Percentiles rank a stretch among this genome's conserved stretches.
These are phyloP conservation scores for Augiades crinisus DNA, from an alignment of 2,888 invertebrate species.

Conservation along the genomic window DNA sequence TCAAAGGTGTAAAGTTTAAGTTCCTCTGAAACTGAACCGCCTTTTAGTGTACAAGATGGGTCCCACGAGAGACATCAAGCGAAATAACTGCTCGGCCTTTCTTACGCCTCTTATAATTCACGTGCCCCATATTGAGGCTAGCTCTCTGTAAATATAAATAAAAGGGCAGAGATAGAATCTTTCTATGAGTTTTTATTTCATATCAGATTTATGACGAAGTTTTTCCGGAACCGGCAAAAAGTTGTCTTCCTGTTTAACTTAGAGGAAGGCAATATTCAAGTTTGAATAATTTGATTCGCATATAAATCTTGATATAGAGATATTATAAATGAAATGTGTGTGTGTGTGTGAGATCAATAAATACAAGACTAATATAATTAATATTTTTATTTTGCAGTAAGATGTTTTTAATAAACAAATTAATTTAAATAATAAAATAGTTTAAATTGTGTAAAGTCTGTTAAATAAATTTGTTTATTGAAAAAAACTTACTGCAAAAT, in stretches of 20 bases:
- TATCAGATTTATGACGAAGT: not conserved
- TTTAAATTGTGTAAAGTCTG: no score
- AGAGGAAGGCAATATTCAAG: no score
- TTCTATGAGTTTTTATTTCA: not conserved
- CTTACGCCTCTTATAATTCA: conserved; percentile 28
- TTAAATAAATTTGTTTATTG: no score
- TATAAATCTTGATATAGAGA: no score
- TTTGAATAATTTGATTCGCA: not conserved
- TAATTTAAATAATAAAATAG: no score
- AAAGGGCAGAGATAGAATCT: conserved; percentile 12
- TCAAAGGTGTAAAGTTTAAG: not conserved
- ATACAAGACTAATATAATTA: no score
- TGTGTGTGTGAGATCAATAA: no score
- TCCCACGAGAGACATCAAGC: conserved; percentile 29
- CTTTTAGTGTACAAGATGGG: conserved; percentile 25
- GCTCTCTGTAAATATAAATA: conserved; percentile 23
- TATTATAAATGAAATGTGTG: no score
- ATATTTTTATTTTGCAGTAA: no score
- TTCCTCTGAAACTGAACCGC: not conserved
- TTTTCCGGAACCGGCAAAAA: not conserved
- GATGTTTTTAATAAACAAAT: no score
- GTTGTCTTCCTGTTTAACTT: not conserved
- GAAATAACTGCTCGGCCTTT: conserved; percentile 30
- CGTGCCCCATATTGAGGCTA: conserved; percentile 24
- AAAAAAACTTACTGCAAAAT: no score